Percentiles rank a stretch among this genome's conserved stretches.
Evolutionary conservation across 2,888 invertebrate species (phyloP).

Genomic region (Pristionchus japonicus): DNA sequence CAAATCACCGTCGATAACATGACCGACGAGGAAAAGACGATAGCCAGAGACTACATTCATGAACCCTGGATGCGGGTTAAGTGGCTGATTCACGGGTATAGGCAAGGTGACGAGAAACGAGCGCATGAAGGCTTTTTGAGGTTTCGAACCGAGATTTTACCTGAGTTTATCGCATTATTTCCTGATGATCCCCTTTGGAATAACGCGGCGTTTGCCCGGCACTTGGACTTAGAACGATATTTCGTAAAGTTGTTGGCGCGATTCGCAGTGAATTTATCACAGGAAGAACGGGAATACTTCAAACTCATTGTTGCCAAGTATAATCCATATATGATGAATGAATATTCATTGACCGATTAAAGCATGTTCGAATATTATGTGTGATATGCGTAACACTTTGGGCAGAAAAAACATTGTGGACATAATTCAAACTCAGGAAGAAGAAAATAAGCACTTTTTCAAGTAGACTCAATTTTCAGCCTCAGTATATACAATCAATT

Average conservation of each 20-base stretch:
- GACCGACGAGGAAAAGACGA: not conserved
- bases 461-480: too few relatives aligned
- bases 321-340: not conserved
- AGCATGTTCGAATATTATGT: too few relatives aligned
- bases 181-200: not conserved
- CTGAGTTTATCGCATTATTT: not conserved
- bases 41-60: not conserved
- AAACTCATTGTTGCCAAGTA: not conserved
- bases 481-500: too few relatives aligned
- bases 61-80: not conserved
- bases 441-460: too few relatives aligned
- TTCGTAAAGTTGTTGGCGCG: not conserved
- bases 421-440: too few relatives aligned
- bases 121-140: not conserved
- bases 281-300: not conserved
- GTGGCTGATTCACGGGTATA: not conserved
- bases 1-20: not conserved
- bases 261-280: not conserved
- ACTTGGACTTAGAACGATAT: not conserved
- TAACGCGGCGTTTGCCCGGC: not conserved
- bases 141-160: not conserved
- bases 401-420: too few relatives aligned
- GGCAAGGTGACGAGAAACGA: not conserved
- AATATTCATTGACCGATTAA: not conserved
- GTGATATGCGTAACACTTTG: too few relatives aligned